Evolutionary conservation across 1,140 invertebrate genomes (phyloP).

Genomic region (Pseudoatta argentina): DNA sequence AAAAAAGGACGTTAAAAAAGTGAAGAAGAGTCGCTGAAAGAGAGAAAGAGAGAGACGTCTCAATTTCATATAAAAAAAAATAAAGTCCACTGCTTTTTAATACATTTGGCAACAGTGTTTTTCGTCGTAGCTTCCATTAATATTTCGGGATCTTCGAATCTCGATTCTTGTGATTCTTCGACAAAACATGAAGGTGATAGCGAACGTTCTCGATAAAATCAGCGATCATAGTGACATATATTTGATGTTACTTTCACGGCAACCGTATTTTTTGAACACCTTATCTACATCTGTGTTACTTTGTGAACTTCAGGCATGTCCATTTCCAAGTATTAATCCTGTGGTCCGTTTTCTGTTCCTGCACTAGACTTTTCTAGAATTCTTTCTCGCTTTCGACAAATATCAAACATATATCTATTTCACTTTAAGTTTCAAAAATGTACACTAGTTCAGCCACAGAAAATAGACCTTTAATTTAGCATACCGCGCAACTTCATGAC

Average conservation of each 20-base stretch:
- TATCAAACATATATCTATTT: no score
- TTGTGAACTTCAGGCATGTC: slow-evolving; percentile 38
- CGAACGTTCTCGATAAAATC: neutral
- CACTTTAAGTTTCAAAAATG: no score
- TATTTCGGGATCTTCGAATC: slow-evolving; percentile 14
- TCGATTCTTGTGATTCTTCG: neutral
- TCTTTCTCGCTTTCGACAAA: no score
- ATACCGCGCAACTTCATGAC: neutral
- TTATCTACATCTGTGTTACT: slow-evolving; percentile 10
- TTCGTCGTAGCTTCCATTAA: neutral
- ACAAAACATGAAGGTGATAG: slow-evolving; percentile 49
- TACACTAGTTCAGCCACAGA: no score
- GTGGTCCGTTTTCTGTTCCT: no score
- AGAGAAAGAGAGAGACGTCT: neutral
- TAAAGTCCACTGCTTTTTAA: neutral
- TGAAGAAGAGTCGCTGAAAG: neutral
- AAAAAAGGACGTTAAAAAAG: neutral
- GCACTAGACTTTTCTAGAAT: no score
- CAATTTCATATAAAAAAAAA: neutral
- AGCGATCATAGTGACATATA: slow-evolving; percentile 15
- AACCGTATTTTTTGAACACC: slow-evolving; percentile 16
- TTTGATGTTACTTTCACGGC: slow-evolving; percentile 31
- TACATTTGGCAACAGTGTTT: slow-evolving; percentile 12
- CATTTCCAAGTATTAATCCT: slow-evolving; percentile 14
- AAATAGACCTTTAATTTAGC: slow-evolving; percentile 5